These are phyloP conservation scores for Drosophila carrolli DNA, from an alignment of 1,140 invertebrate species.

Conservation along the genomic window DNA sequence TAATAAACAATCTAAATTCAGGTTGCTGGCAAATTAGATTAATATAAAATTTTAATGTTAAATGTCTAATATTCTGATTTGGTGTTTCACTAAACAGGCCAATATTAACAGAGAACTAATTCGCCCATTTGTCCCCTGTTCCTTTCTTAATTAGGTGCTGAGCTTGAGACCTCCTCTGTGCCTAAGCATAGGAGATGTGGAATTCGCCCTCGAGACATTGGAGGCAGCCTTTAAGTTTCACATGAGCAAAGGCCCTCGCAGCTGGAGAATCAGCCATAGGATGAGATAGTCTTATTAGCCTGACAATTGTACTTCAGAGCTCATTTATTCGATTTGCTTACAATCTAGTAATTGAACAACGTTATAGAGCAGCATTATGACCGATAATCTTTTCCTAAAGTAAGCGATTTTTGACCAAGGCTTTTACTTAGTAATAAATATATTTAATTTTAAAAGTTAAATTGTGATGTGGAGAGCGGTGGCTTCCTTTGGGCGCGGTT, in stretches of 20 bases:
- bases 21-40: not conserved
- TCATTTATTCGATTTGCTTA: constrained; percentile 14
- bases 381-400: not conserved
- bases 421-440: constrained; percentile 18
- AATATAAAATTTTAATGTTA: not conserved
- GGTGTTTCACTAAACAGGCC: too few relatives aligned
- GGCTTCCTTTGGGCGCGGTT: not conserved
- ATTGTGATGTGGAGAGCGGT: not conserved
- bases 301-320: not conserved
- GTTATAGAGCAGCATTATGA: constrained; percentile 33
- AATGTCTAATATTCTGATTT: too few relatives aligned
- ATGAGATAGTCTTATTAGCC: constrained; percentile 1
- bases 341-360: constrained; percentile 8
- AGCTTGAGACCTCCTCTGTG: constrained; percentile 98
- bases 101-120: constrained; percentile 19
- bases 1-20: not conserved
- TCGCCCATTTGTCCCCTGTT: constrained; percentile 15
- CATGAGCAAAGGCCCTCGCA: constrained; percentile 61
- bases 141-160: constrained; percentile 88
- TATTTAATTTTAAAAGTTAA: constrained; percentile 6
- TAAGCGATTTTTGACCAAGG: constrained; percentile 24
- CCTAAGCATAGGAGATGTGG: constrained; percentile 93
- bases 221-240: constrained; percentile 85
- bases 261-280: constrained; percentile 49
- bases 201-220: constrained; percentile 89